These are phyloP conservation scores for Scolopax bukidnonensis DNA, from an alignment of 2,797 vertebrate genomes.

Conservation along the genomic window DNA sequence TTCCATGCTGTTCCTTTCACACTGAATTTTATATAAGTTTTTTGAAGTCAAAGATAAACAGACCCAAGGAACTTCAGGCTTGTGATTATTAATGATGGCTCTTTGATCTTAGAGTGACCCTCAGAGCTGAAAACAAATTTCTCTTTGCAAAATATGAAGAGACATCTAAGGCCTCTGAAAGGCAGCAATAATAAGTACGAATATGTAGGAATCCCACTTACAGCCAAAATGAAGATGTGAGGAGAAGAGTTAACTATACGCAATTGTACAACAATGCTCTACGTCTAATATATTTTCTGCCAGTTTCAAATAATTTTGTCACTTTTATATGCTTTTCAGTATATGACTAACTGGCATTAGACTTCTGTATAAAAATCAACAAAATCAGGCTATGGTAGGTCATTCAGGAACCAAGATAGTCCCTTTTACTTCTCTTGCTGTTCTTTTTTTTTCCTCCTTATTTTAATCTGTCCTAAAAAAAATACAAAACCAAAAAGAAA, in stretches of 20 bases:
- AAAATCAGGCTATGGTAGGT: neutral
- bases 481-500: neutral
- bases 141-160: neutral
- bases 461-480: neutral
- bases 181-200: neutral
- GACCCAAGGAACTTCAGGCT: neutral
- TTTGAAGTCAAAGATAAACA: neutral
- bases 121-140: conserved; percentile 39
- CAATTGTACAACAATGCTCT: neutral
- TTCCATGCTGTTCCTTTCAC: neutral
- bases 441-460: neutral
- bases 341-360: neutral
- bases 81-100: neutral
- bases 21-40: neutral
- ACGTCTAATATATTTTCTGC: neutral
- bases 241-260: neutral
- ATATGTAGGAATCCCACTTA: conserved; percentile 13
- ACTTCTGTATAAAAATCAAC: neutral
- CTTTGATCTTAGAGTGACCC: neutral
- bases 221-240: neutral
- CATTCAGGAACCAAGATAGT: neutral
- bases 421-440: neutral
- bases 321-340: neutral
- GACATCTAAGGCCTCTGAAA: neutral
- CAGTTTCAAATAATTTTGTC: neutral